These are phyloP conservation scores for Mesoclemmys tuberculata DNA, from an alignment of 2,113 vertebrate genomes.

Conservation along the genomic window DNA sequence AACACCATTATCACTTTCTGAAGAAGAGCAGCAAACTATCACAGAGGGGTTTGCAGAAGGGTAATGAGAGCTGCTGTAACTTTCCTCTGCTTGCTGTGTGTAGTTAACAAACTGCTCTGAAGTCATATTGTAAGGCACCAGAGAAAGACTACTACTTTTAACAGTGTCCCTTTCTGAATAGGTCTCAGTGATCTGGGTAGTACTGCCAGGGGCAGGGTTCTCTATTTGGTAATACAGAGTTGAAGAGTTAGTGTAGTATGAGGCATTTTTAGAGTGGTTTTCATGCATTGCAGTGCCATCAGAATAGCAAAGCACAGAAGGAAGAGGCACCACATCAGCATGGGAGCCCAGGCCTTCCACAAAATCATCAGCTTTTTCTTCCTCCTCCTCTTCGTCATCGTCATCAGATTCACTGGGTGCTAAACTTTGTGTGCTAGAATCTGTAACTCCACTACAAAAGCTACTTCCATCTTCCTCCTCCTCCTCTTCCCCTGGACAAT, in stretches of 20 bases:
- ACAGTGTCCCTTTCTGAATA: conserved; percentile 87
- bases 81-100: conserved; percentile 81
- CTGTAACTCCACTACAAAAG: conserved; percentile 93
- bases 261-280: conserved; percentile 87
- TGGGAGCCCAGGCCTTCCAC: conserved; percentile 78
- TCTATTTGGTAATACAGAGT: conserved; percentile 95
- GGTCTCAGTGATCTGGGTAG: conserved; percentile 83
- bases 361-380: conserved; percentile 87
- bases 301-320: conserved; percentile 91
- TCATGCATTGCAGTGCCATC: conserved; percentile 86
- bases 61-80: conserved; percentile 82
- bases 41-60: conserved; percentile 83
- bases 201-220: conserved; percentile 80
- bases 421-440: conserved; percentile 97
- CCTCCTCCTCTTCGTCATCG: conserved; percentile 85
- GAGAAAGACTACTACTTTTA: conserved; percentile 81
- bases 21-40: conserved; percentile 85
- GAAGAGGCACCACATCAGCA: conserved; percentile 85
- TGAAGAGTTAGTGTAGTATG: conserved; percentile 88
- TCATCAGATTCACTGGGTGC: conserved; percentile 95
- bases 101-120: conserved; percentile 89
- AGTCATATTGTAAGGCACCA: conserved; percentile 88
- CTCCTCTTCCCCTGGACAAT: conserved; percentile 90
- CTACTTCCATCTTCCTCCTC: conserved; percentile 96
- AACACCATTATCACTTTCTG: conserved; percentile 83